Evolutionary conservation across 1,140 invertebrate species (phyloP).

Genomic region (Tyrophagus putrescentiae): DNA sequence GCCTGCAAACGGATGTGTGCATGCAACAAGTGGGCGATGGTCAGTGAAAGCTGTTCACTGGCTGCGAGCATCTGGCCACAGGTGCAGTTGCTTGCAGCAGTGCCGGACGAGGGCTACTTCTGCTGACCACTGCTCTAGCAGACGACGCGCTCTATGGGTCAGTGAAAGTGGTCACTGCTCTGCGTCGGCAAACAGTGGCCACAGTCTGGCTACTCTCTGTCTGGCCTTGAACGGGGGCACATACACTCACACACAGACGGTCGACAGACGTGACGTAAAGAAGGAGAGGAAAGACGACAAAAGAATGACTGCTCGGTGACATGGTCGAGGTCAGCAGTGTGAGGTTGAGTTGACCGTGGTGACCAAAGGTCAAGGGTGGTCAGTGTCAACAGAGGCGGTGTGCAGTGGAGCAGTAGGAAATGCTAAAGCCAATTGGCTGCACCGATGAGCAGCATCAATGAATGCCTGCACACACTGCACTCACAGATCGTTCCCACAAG

Average conservation of each 20-base stretch:
- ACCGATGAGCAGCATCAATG: no score
- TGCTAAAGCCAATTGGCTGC: no score
- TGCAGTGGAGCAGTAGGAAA: no score
- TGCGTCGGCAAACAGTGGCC: background rate
- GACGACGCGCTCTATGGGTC: conserved; percentile 5
- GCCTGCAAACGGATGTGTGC: background rate
- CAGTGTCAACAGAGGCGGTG: no score
- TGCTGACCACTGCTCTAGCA: no score
- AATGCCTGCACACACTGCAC: background rate
- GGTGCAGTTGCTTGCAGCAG: conserved; percentile 8
- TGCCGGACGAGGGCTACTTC: no score
- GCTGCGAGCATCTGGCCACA: conserved; percentile 15
- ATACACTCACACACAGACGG: no score
- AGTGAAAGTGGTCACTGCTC: background rate
- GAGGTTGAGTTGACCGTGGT: background rate
- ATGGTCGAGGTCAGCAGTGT: background rate
- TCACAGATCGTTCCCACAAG: background rate
- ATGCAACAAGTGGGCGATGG: conserved; percentile 12
- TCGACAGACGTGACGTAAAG: background rate
- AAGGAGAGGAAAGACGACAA: no score
- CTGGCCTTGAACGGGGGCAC: conserved; percentile 3
- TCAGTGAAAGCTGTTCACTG: background rate
- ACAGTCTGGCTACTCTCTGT: background rate
- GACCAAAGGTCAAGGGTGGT: conserved; percentile 15
- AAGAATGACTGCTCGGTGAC: no score